Evolutionary conservation across 2,113 vertebrate genomes (phyloP).

Genomic region (Macquaria ambigua): DNA sequence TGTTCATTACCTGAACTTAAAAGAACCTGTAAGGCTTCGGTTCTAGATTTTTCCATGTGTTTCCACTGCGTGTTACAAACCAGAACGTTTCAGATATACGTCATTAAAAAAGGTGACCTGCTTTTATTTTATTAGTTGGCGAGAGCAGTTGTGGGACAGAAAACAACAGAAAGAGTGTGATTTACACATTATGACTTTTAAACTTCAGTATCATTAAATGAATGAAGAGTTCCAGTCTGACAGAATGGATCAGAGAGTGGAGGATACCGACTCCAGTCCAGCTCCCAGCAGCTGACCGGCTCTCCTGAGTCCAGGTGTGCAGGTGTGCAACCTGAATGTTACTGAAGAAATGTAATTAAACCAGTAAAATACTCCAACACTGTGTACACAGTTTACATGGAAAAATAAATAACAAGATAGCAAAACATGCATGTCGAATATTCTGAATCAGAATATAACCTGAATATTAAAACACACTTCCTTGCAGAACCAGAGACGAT

Average conservation of each 20-base stretch:
- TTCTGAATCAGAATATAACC: too few species aligned
- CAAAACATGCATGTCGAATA: too few species aligned
- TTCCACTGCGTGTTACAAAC: background rate
- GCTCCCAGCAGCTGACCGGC: background rate
- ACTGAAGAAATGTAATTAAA: too few species aligned
- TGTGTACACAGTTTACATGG: too few species aligned
- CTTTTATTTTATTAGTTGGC: too few species aligned
- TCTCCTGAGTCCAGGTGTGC: background rate
- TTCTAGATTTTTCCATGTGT: background rate
- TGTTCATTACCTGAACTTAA: background rate
- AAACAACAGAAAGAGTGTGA: too few species aligned
- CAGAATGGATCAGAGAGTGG: background rate
- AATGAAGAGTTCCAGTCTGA: background rate
- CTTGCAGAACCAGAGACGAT: too few species aligned
- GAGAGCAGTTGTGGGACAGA: background rate
- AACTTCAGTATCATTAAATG: too few species aligned
- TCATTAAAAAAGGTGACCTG: background rate
- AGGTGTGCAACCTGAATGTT: background rate
- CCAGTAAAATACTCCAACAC: too few species aligned
- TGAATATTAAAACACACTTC: too few species aligned
- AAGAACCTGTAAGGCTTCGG: background rate
- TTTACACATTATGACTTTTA: too few species aligned
- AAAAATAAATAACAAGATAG: too few species aligned
- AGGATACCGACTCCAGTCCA: background rate
- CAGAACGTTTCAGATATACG: background rate